A percentile compares a stretch with the other conserved stretches of the same genome.
phyloP scores from a whole-genome alignment of 2,113 vertebrate genomes.

The Leptodactylus fuscus region DNA sequence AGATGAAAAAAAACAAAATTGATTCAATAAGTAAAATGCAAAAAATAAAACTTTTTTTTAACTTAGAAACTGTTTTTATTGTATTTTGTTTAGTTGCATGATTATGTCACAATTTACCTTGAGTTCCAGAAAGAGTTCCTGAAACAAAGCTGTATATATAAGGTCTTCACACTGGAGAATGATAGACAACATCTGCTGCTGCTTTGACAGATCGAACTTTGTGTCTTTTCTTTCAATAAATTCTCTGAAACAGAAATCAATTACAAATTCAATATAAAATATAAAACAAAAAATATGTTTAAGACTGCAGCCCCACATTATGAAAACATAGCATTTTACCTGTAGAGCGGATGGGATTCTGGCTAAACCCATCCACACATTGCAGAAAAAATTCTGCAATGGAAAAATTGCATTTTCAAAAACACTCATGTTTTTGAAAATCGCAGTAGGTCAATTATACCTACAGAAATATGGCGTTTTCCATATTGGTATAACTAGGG shows the following conservation, averaged over 20 bases:
- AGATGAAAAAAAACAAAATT: slow-evolving; percentile 21
- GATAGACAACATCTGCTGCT: slow-evolving; percentile 63
- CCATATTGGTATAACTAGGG: too few species aligned
- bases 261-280: background rate
- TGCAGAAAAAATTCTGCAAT: too few species aligned
- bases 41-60: background rate
- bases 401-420: too few species aligned
- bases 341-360: too few species aligned
- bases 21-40: background rate
- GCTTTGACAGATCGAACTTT: background rate
- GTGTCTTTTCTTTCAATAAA: slow-evolving; percentile 61
- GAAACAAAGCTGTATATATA: slow-evolving; percentile 72
- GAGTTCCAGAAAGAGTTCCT: slow-evolving; percentile 73
- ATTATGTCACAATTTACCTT: slow-evolving; percentile 72
- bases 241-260: slow-evolving; percentile 69
- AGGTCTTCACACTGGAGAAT: slow-evolving; percentile 73
- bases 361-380: too few species aligned
- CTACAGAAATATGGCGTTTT: too few species aligned
- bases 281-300: background rate
- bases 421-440: too few species aligned
- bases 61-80: background rate
- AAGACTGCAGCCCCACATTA: too few species aligned
- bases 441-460: too few species aligned
- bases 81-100: background rate
- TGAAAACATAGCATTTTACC: too few species aligned